phyloP scores from a whole-genome alignment of 2,888 invertebrate genomes.

The Parnassius glacialis region DNA sequence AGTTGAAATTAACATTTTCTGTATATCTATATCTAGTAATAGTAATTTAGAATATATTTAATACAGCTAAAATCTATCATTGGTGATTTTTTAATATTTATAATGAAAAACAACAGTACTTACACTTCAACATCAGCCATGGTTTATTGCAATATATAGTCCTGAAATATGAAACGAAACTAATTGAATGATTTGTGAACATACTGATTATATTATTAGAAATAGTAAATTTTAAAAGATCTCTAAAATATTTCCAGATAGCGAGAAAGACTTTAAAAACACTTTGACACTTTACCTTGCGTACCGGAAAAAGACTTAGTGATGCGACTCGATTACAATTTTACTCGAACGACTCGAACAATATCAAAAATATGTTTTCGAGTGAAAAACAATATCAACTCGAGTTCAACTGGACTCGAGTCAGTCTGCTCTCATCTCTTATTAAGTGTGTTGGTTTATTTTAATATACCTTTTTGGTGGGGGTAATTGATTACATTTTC shows the following conservation, averaged over 20 bases:
- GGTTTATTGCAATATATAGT: slow-evolving; percentile 64
- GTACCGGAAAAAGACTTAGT: slow-evolving; percentile 71
- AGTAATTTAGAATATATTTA: no score
- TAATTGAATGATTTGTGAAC: slow-evolving; percentile 45
- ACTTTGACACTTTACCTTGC: slow-evolving; percentile 78
- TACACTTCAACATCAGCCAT: slow-evolving; percentile 93
- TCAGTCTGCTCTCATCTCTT: no score
- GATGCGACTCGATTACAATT: slow-evolving; percentile 11
- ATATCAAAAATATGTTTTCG: no score
- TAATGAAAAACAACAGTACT: slow-evolving; percentile 69
- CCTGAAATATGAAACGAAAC: slow-evolving; percentile 73
- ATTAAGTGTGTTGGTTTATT: no score
- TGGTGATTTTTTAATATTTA: neutral
- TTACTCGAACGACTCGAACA: slow-evolving; percentile 21
- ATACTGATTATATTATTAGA: slow-evolving; percentile 38
- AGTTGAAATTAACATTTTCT: neutral
- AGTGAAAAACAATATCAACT: no score
- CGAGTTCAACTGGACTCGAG: no score
- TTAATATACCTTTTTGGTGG: no score
- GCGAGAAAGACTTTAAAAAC: slow-evolving; percentile 50
- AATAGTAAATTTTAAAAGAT: slow-evolving; percentile 48
- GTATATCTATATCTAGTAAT: no score
- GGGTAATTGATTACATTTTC: no score
- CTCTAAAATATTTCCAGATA: slow-evolving; percentile 60
- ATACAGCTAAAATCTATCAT: neutral